Conservation (phyloP, 1,140 invertebrate species). For the Fragariocoptes setiger region DNA sequence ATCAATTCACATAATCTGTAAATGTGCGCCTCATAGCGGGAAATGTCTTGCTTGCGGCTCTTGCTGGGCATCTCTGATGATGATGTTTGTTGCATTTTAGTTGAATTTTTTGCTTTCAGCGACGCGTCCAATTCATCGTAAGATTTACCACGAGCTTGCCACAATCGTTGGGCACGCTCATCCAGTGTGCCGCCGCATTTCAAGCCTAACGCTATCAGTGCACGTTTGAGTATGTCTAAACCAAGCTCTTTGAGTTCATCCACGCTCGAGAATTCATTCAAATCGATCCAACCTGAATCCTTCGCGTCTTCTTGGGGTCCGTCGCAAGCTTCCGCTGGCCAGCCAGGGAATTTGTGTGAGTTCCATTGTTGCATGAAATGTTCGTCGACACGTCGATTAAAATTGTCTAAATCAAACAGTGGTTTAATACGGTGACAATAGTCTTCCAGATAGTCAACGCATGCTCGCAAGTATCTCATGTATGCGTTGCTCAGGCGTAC, state of each 20-base stretch:
- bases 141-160: slow-evolving; percentile 73
- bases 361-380: slow-evolving; percentile 69
- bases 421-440: slow-evolving; percentile 63
- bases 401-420: slow-evolving; percentile 38
- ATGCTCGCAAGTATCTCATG: slow-evolving; percentile 38
- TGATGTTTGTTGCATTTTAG: no score
- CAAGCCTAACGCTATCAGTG: slow-evolving; percentile 74
- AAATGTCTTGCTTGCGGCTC: not conserved
- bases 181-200: slow-evolving; percentile 95
- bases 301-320: not conserved
- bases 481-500: slow-evolving; percentile 63
- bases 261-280: slow-evolving; percentile 77
- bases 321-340: slow-evolving; percentile 38
- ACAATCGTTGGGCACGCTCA: slow-evolving; percentile 76
- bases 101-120: slow-evolving; percentile 53
- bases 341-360: slow-evolving; percentile 57
- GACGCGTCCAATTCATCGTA: slow-evolving; percentile 46
- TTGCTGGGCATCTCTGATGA: no score
- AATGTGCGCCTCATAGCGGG: not conserved
- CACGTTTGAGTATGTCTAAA: slow-evolving; percentile 81
- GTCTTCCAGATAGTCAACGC: slow-evolving; percentile 57
- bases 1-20: slow-evolving; percentile 8
- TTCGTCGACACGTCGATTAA: slow-evolving; percentile 27
- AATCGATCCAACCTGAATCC: slow-evolving; percentile 32
- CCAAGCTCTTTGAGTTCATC: slow-evolving; percentile 87